Conservation (phyloP, 2,888 invertebrate species). For the Tenthredo amoena region DNA sequence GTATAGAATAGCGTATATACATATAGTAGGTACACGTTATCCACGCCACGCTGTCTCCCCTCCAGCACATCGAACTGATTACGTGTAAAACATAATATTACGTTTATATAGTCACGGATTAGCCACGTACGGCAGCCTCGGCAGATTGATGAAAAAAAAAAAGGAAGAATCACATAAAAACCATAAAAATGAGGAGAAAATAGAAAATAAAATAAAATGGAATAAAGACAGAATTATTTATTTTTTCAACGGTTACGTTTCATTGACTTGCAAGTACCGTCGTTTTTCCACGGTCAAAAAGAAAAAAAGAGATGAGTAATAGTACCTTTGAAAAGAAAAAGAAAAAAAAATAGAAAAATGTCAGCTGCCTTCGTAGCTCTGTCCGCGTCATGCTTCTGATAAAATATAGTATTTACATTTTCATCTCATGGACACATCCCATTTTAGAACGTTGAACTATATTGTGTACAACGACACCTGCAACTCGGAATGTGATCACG, state of each 20-base stretch:
- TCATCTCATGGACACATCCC: constrained; percentile 30
- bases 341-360: constrained; percentile 1
- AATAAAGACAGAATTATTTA: constrained; percentile 21
- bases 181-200: background rate
- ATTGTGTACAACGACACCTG: background rate
- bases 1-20: constrained; percentile 29
- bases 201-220: background rate
- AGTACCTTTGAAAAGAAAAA: background rate
- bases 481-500: background rate
- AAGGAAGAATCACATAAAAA: background rate
- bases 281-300: background rate
- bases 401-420: constrained; percentile 39
- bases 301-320: background rate
- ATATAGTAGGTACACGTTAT: constrained; percentile 34
- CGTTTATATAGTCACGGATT: constrained; percentile 39
- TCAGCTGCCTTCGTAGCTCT: constrained; percentile 41
- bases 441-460: background rate
- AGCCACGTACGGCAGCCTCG: constrained; percentile 22
- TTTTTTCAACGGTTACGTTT: constrained; percentile 6
- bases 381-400: constrained; percentile 39
- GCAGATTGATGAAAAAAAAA: background rate
- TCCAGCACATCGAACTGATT: constrained; percentile 64
- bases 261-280: background rate
- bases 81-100: constrained; percentile 51
- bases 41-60: constrained; percentile 54